Evolutionary conservation across 2,888 invertebrate genomes (phyloP).

Genomic region (Gasteruption jaculator): DNA sequence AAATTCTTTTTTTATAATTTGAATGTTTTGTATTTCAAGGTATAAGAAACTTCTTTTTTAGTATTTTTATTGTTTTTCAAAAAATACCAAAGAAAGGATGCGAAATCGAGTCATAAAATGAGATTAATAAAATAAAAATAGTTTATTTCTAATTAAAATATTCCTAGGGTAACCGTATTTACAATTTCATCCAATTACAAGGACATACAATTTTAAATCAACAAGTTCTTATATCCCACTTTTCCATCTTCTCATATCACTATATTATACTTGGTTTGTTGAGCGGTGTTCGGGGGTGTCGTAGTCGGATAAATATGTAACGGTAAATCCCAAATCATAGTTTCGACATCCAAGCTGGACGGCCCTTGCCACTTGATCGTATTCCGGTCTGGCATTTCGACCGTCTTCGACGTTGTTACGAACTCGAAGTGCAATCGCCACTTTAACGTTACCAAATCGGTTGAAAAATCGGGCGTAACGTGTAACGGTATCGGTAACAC

Average conservation of each 20-base stretch:
- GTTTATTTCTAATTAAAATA: no score
- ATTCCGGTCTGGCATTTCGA: slow-evolving; percentile 59
- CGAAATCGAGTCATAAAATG: no score
- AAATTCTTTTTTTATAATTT: no score
- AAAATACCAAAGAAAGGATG: no score
- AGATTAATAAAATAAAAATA: no score
- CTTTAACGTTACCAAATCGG: slow-evolving; percentile 82
- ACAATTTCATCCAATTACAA: no score
- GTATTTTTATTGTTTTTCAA: no score
- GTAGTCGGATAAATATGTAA: slow-evolving; percentile 90
- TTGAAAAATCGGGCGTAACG: slow-evolving; percentile 92
- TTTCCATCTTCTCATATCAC: slow-evolving; percentile 31
- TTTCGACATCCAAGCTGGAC: slow-evolving; percentile 83
- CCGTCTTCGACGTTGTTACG: slow-evolving; percentile 73
- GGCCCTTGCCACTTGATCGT: slow-evolving; percentile 78
- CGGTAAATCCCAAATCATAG: slow-evolving; percentile 98
- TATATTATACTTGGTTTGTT: slow-evolving; percentile 43
- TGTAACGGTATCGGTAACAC: slow-evolving; percentile 92
- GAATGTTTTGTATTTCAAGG: no score
- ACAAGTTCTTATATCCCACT: neutral
- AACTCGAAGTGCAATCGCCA: slow-evolving; percentile 99
- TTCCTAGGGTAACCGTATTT: no score
- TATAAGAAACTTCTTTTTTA: no score
- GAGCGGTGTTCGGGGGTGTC: slow-evolving; percentile 44
- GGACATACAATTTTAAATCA: no score